Base-by-base conservation (phyloP, 2,113 vertebrate genomes). In the Telmatochromis brachygnathus region DNA sequence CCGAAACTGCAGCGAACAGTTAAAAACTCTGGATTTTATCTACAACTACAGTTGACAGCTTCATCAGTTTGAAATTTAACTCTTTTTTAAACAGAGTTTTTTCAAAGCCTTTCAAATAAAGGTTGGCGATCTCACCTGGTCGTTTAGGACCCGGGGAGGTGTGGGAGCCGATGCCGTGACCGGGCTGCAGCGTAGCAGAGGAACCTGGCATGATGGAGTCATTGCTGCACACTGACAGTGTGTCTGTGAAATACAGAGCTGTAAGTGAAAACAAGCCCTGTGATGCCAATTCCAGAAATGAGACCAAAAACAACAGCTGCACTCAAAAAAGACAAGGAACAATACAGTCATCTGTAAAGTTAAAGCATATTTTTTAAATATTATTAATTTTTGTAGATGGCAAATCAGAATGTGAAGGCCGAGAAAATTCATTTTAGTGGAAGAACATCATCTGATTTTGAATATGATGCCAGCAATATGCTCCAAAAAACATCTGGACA, bases 61-160 rank as follows among this genome's bases (percentile, higher is more conserved):
- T 47, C 42, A 4, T 17, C 23, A 47, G 0, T n/a, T 65, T 35
- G n/a, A 55, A 80, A 80, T 55, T 3, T 53, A 4, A 28, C 49
- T 56, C 12, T 60, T 30, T 60, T 60, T 62, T 30, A 19, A 45
- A 10, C 21, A 6, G 68, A 45, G 28, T 2, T 17, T 75, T 17
- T 47, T 28, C 23, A 47, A 28, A 75, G 23, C 6, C 14, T 19
- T 75, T 75, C 45, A 77, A 49, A 30, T 1, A 49, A 77, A 30
- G 26, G 5, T 6, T 9, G 54, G 14, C 7, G 21, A 45, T 2
- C 51, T 3, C 84, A 92, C 99, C 99, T 0, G 99, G 98, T n/a
- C 98, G 96, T 86, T 99, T 99, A 82, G 99, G 98, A 4, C 99
- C 99, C 0, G 99, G 98, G 1, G 99, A 99, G 86, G 97, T 97